Conservation (phyloP, 1,140 invertebrate genomes). For the Prorops nasuta region DNA sequence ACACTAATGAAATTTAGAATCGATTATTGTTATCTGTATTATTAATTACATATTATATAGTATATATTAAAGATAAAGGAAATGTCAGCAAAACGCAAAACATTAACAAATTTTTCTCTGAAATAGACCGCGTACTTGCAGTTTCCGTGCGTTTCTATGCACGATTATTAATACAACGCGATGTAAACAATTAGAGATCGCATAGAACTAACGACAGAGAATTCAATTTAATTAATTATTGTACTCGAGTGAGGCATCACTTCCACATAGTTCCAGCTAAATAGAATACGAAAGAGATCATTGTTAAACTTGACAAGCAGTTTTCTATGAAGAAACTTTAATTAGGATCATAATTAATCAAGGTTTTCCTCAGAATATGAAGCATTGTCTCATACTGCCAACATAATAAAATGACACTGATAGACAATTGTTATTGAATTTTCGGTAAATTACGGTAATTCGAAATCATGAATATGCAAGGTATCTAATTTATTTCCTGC, state of each 20-base stretch:
- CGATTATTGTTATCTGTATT: background rate
- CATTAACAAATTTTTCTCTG: background rate
- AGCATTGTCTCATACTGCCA: conserved; percentile 21
- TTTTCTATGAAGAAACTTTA: conserved; percentile 18
- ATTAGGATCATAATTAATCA: conserved; percentile 11
- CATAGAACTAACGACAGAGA: no score
- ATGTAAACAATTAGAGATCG: no score
- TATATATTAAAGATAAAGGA: conserved; percentile 9
- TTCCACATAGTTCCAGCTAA: no score
- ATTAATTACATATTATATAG: conserved; percentile 11
- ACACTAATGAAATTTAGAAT: conserved; percentile 6
- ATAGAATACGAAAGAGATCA: conserved; percentile 12
- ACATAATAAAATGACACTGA: conserved; percentile 14
- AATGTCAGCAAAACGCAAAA: conserved; percentile 5
- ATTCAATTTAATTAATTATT: no score
- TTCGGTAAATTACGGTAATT: no score
- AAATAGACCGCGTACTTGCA: background rate
- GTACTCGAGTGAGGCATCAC: no score
- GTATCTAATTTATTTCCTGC: background rate
- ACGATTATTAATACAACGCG: no score
- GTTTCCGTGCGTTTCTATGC: background rate
- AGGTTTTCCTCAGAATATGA: conserved; percentile 7
- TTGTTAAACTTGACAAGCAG: conserved; percentile 20
- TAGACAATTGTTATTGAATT: conserved; percentile 7
- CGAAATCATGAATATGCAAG: no score